These are phyloP conservation scores for Condylura cristata DNA, from an alignment of 2,113 vertebrate species.

Conservation along the genomic window DNA sequence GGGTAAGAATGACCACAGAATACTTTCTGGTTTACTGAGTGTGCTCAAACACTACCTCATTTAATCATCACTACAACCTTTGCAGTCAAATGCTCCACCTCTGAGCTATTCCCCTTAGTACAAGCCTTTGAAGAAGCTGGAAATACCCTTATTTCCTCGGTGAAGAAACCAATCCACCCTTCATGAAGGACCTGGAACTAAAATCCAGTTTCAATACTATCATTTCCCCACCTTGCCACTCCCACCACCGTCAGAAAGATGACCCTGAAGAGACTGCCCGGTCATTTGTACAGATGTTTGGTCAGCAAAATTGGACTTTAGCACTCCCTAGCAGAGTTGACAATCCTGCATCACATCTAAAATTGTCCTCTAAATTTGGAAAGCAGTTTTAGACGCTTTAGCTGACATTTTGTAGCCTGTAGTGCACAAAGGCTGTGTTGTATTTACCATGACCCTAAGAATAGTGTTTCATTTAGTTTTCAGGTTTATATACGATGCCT, in stretches of 20 bases:
- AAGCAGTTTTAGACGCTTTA: conserved; percentile 44
- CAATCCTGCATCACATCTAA: conserved; percentile 42
- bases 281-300: conserved; percentile 17
- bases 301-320: conserved; percentile 46
- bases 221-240: neutral
- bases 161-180: conserved; percentile 6
- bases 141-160: neutral
- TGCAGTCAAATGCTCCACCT: no score
- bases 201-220: conserved; percentile 21
- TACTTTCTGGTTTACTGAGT: neutral
- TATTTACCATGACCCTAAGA: conserved; percentile 45
- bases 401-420: neutral
- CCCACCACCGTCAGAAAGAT: conserved; percentile 44
- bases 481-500: neutral
- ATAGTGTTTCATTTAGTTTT: neutral
- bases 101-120: neutral
- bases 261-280: neutral
- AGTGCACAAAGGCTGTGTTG: conserved; percentile 44
- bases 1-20: neutral
- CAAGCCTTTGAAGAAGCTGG: neutral
- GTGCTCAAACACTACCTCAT: neutral
- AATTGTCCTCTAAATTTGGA: conserved; percentile 65
- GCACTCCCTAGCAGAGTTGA: conserved; percentile 37
- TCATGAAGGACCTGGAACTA: conserved; percentile 13
- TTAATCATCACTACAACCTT: neutral